Conservation (phyloP, 2,797 vertebrate genomes). For the Limosa lapponica region DNA sequence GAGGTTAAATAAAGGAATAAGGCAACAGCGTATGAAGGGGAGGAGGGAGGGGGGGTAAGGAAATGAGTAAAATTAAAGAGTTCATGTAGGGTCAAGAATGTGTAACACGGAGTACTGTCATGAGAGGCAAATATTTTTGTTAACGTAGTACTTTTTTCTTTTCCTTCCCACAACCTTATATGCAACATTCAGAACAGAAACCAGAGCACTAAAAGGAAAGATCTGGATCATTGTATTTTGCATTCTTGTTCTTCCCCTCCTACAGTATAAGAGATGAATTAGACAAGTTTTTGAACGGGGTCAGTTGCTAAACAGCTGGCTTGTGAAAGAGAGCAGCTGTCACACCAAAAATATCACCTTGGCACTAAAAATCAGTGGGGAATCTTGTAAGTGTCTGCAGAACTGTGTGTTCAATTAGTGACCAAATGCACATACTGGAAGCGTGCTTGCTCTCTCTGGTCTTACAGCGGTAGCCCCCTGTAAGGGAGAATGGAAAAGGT, state of each 20-base stretch:
- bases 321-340: not conserved
- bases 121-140: not conserved
- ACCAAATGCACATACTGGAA: not conserved
- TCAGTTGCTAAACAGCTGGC: constrained; percentile 13
- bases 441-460: not conserved
- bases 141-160: not conserved
- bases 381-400: not conserved
- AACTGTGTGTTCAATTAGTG: not conserved
- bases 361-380: not conserved
- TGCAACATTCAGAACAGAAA: not conserved
- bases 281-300: not conserved
- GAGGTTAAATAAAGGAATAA: not conserved
- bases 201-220: not conserved
- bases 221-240: not conserved
- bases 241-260: not conserved
- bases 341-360: not conserved
- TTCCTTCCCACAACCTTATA: not conserved
- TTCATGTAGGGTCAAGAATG: not conserved
- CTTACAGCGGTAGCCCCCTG: not conserved
- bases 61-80: not conserved
- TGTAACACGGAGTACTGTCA: not conserved
- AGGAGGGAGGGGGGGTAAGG: not conserved
- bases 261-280: not conserved
- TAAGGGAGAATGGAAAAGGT: not conserved
- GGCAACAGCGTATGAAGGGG: not conserved